These are phyloP conservation scores for Dufourea novaeangliae DNA, from an alignment of 1,140 invertebrate species.

Conservation along the genomic window DNA sequence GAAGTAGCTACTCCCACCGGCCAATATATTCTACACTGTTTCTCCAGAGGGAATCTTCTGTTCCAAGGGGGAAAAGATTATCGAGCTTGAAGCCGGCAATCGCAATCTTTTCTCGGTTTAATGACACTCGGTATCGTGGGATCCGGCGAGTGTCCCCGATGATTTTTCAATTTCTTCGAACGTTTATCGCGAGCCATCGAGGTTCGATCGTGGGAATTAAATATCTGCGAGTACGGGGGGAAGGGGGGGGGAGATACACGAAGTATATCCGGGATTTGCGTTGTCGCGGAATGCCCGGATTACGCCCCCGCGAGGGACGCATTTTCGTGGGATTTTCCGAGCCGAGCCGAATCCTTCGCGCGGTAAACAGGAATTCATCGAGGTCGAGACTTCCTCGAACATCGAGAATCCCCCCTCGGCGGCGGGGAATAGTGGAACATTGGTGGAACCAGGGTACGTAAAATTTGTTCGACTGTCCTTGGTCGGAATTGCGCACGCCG, in stretches of 20 bases:
- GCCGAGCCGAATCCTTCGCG: neutral
- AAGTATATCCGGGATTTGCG: neutral
- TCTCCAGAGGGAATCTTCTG: too few species aligned
- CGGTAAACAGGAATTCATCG: constrained; percentile 15
- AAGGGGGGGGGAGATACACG: neutral
- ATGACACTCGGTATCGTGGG: neutral
- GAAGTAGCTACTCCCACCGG: too few species aligned
- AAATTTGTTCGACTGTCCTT: neutral
- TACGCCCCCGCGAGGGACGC: neutral
- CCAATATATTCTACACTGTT: too few species aligned
- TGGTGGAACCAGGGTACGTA: neutral
- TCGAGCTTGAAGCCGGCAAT: too few species aligned
- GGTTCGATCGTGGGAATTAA: neutral
- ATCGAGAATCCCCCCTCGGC: neutral
- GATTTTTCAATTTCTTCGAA: neutral
- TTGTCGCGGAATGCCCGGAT: neutral
- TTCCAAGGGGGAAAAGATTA: too few species aligned
- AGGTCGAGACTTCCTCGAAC: constrained; percentile 5
- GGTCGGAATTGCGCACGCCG: neutral
- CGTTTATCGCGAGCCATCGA: neutral
- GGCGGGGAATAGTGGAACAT: neutral
- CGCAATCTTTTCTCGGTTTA: neutral
- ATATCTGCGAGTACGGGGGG: neutral
- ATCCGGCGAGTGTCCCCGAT: neutral
- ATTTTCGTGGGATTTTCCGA: neutral